phyloP scores from a whole-genome alignment of 2,888 invertebrate genomes.

The Allolobophora icterica region DNA sequence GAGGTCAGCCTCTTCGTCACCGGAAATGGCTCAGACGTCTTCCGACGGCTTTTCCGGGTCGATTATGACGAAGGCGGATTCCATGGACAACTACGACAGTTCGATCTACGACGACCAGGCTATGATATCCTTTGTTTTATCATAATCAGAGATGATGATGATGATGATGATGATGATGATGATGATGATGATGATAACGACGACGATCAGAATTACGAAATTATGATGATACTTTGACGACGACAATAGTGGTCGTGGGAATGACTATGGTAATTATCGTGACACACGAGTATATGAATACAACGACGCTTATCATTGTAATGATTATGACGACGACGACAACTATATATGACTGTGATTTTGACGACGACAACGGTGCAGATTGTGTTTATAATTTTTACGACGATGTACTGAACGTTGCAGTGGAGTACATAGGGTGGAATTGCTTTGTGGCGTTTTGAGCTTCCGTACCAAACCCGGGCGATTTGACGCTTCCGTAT shows the following conservation, averaged over 20 bases:
- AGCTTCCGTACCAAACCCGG: background rate
- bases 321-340: too few species aligned
- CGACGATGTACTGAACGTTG: background rate
- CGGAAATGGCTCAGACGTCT: conserved; percentile 53
- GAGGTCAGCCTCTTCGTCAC: conserved; percentile 52
- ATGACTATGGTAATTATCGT: background rate
- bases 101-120: conserved; percentile 20
- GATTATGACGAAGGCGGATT: conserved; percentile 10
- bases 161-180: background rate
- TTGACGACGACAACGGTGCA: background rate
- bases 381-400: too few species aligned
- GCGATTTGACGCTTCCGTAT: background rate
- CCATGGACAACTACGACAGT: background rate
- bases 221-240: background rate
- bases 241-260: background rate
- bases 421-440: background rate
- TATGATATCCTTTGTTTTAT: conserved; percentile 27
- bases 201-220: background rate
- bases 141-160: background rate
- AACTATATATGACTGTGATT: background rate
- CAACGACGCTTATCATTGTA: background rate
- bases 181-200: background rate
- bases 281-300: background rate
- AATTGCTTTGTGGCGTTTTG: background rate
- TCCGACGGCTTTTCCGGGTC: conserved; percentile 42